phyloP scores from a whole-genome alignment of 2,797 vertebrate genomes.

The Sebastes itinus region DNA sequence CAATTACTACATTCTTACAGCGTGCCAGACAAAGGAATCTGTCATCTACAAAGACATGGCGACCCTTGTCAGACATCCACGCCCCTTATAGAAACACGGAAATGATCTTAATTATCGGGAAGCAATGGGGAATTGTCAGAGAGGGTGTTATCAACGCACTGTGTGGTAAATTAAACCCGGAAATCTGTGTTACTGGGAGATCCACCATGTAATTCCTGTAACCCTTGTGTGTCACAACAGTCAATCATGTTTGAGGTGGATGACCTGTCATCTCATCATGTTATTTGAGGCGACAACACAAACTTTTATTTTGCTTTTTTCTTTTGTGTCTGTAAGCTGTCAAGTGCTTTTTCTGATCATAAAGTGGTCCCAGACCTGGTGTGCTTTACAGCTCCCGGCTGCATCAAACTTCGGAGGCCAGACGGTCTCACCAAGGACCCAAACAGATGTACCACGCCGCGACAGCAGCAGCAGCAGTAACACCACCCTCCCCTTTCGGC shows the following conservation, averaged over 20 bases:
- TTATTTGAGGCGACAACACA: background rate
- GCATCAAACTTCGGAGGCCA: conserved; percentile 42
- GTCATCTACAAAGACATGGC: conserved; percentile 45
- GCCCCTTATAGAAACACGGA: conserved; percentile 10
- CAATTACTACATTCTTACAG: conserved; percentile 53
- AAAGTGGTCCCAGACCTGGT: conserved; percentile 19
- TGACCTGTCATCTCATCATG: conserved; percentile 8
- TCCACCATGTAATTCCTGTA: conserved; percentile 9
- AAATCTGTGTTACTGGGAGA: background rate
- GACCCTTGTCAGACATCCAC: conserved; percentile 24
- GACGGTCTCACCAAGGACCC: conserved; percentile 31
- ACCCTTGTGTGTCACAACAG: background rate
- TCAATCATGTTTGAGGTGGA: conserved; percentile 12
- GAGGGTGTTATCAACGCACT: conserved; percentile 10
- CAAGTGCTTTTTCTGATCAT: conserved; percentile 44
- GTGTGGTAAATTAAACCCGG: conserved; percentile 6
- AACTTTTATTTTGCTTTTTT: background rate
- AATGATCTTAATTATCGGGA: conserved; percentile 52
- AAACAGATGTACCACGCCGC: conserved; percentile 55
- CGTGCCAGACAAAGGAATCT: conserved; percentile 40
- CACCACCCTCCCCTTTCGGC: background rate
- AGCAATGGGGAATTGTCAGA: conserved; percentile 11
- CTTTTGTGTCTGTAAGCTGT: conserved; percentile 17
- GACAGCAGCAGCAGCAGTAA: background rate
- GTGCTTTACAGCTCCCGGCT: conserved; percentile 14